Conservation (phyloP, 2,888 invertebrate genomes). For the Rugalucina vietnamica region DNA sequence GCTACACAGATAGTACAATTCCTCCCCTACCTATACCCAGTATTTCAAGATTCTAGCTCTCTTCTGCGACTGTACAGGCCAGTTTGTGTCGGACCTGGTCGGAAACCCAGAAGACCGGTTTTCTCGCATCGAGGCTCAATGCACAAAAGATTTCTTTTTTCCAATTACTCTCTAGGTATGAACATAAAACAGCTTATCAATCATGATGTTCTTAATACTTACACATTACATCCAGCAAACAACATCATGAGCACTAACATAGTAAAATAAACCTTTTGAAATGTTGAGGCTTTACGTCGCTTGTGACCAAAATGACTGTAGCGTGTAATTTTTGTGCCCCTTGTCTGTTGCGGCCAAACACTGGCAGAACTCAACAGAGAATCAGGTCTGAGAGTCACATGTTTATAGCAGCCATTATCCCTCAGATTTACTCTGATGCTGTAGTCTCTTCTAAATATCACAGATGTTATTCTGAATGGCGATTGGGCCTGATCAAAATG, state of each 20-base stretch:
- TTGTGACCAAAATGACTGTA: constrained; percentile 52
- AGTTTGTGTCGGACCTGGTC: no score
- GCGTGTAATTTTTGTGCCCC: not conserved
- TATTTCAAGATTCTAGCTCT: no score
- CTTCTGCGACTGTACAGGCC: no score
- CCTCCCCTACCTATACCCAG: no score
- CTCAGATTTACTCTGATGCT: constrained; percentile 34
- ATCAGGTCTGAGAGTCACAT: constrained; percentile 30
- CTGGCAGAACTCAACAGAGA: not conserved
- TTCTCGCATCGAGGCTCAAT: no score
- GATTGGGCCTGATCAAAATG: not conserved
- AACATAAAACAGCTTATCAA: no score
- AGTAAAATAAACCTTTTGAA: not conserved
- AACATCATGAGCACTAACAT: not conserved
- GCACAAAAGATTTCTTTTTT: no score
- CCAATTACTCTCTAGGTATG: no score
- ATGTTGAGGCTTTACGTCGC: not conserved
- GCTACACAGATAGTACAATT: no score
- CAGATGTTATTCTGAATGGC: not conserved
- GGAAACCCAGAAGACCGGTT: no score
- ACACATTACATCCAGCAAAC: not conserved
- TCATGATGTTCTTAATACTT: no score
- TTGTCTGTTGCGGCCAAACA: not conserved
- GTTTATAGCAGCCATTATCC: constrained; percentile 40
- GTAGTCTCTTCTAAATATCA: not conserved